Conservation (phyloP, 2,888 invertebrate genomes). For the Anagyrus pseudococci region DNA sequence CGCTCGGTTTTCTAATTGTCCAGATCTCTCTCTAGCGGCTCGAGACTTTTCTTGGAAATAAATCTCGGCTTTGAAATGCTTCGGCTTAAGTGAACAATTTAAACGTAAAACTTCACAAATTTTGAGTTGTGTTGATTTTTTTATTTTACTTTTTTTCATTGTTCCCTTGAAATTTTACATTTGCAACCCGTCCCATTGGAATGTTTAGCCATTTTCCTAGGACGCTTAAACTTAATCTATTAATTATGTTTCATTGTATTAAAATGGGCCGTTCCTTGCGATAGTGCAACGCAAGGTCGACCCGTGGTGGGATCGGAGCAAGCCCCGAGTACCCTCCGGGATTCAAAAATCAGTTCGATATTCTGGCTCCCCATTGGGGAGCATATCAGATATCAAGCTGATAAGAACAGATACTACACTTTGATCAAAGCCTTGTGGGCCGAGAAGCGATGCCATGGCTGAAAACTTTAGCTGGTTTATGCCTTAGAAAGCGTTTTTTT, state of each 20-base stretch:
- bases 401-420: constrained; percentile 8
- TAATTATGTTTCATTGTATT: neutral
- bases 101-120: too few species aligned
- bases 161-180: too few species aligned
- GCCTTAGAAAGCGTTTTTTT: neutral
- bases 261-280: neutral
- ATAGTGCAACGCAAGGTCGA: neutral
- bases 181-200: too few species aligned
- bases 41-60: too few species aligned
- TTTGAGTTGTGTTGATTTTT: too few species aligned
- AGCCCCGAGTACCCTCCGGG: neutral
- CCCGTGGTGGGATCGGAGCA: neutral
- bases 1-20: too few species aligned
- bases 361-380: constrained; percentile 2
- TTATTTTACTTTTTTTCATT: too few species aligned
- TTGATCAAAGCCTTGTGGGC: neutral
- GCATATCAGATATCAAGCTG: constrained; percentile 5
- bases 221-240: too few species aligned
- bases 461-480: neutral
- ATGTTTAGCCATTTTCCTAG: too few species aligned
- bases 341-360: constrained; percentile 4
- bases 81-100: too few species aligned
- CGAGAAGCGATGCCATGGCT: neutral
- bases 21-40: too few species aligned
- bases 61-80: too few species aligned